Base-by-base conservation (phyloP, 2,888 invertebrate species). In the Dicranocentrus wangi region DNA sequence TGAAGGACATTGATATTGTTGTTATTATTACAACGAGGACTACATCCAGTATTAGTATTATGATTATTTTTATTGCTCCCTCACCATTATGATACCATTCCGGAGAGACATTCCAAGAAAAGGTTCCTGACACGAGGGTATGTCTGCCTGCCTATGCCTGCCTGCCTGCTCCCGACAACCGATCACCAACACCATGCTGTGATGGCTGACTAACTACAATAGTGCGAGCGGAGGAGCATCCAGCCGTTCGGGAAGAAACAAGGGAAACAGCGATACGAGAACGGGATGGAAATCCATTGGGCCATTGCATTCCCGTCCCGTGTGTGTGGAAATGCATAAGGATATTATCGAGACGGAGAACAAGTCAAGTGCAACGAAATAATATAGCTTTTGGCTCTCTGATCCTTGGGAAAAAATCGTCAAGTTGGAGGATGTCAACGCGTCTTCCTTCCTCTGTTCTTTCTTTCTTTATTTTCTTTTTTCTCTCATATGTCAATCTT, bases 21-120 rank as follows among this genome's bases (percentile, higher is more conserved):
- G 42, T 68, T 70, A 60, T 63, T 77, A 43, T 61, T 77, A 17
- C 47, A 55, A 71, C 15, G 66, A 71, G 70, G n/a, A n/a, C n/a
- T 66, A 79, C 71, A 71, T 55, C 17, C 8, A 77, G 63, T 42
- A 61, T 77, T 77, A 69, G 51, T 61, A 71, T 79, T 71, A 71
- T 71, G 70, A 72, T 79, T 79, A 79, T 79, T 65, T 63, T 72
- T 79, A 79, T 78, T 70, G 23, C 69, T 42, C 61, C 5, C 25
- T 53, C 19, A 60, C 66, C 58, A 76, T 68, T 60, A 47, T 32
- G 76, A 58, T 65, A 55, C 53, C 65, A 60, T 27, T 17, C 60
- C 27, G 10, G 17, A 60, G 28, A 60, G 32, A 21, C n/a, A 60
- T 42, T n/a, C 43, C 42, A 39, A 32, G 61, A 39, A 61, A 61